These are phyloP conservation scores for Tiliqua scincoides DNA, from an alignment of 2,113 vertebrate genomes.

Conservation along the genomic window DNA sequence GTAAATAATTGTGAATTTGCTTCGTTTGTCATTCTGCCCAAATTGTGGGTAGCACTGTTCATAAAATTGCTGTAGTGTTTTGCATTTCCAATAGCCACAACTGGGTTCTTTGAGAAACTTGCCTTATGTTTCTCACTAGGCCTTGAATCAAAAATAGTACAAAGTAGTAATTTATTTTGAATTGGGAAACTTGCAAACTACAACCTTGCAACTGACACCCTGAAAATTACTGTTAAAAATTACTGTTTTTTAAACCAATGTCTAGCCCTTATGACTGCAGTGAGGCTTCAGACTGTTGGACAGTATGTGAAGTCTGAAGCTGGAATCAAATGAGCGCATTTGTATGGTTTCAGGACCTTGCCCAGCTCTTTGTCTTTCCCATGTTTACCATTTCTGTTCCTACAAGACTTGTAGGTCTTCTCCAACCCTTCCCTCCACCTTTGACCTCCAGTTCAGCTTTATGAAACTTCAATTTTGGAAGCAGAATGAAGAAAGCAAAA, in stretches of 20 bases:
- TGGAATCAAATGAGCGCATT: not conserved
- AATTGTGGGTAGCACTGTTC: not conserved
- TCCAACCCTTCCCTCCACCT: not conserved
- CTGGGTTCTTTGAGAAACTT: not conserved
- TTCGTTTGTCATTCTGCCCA: not conserved
- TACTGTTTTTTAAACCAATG: not conserved
- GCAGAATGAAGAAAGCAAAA: not conserved
- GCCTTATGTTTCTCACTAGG: not conserved
- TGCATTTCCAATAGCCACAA: not conserved
- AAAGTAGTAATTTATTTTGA: not conserved
- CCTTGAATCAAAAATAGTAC: not conserved
- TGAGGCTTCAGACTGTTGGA: not conserved
- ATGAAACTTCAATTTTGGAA: not conserved
- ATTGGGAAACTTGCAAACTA: not conserved
- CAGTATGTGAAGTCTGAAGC: not conserved
- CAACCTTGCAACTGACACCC: not conserved
- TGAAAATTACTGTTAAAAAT: not conserved
- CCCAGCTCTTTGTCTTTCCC: not conserved
- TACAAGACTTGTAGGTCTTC: not conserved
- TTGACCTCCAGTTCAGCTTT: not conserved
- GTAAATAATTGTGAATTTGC: conserved; percentile 66
- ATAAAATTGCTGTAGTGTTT: not conserved
- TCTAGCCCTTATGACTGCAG: not conserved
- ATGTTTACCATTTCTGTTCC: not conserved
- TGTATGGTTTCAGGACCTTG: not conserved